phyloP scores from a whole-genome alignment of 1,140 invertebrate genomes.

The Zeugodacus cucurbitae region DNA sequence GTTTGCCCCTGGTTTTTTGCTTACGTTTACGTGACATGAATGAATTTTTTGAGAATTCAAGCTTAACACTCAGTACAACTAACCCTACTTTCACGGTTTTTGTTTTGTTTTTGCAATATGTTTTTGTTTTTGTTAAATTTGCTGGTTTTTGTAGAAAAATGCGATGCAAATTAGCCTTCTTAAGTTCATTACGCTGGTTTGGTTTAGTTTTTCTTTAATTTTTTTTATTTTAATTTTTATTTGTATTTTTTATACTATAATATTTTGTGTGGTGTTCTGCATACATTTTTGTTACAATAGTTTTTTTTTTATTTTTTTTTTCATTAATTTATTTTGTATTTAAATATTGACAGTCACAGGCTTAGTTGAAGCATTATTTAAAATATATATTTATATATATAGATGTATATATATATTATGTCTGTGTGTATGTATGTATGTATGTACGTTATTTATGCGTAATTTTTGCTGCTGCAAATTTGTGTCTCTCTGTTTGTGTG shows the following conservation, averaged over 20 bases:
- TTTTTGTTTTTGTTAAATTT: neutral
- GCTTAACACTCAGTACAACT: neutral
- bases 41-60: neutral
- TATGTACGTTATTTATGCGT: neutral
- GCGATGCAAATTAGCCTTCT: slow-evolving; percentile 37
- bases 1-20: neutral
- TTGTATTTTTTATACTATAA: neutral
- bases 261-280: neutral
- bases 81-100: neutral
- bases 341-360: slow-evolving; percentile 65
- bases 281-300: slow-evolving; percentile 6
- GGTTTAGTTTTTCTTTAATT: neutral
- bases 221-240: neutral
- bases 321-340: slow-evolving; percentile 36
- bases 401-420: neutral
- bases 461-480: slow-evolving; percentile 50
- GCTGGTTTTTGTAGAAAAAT: slow-evolving; percentile 40
- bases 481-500: slow-evolving; percentile 48
- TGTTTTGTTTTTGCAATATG: neutral
- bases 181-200: neutral
- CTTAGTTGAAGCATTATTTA: slow-evolving; percentile 59
- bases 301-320: slow-evolving; percentile 35
- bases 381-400: slow-evolving; percentile 53
- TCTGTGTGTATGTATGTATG: slow-evolving; percentile 49
- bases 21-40: neutral